Conservation (phyloP, 2,113 vertebrate genomes). For the Melanotaenia duboulayi region DNA sequence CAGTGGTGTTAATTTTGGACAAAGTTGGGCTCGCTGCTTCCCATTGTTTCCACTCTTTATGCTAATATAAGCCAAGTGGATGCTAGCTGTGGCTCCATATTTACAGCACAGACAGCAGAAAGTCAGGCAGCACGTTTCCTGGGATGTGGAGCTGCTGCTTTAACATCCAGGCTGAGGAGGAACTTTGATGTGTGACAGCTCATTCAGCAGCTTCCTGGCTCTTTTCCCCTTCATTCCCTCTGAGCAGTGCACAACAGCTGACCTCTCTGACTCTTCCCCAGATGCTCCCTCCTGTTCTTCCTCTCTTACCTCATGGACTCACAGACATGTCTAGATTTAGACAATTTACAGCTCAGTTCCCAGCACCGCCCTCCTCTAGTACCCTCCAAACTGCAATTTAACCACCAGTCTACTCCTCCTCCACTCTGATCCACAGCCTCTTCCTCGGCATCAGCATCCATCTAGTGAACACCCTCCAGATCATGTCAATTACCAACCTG, state of each 20-base stretch:
- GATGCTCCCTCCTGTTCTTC: constrained; percentile 13
- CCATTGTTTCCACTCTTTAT: no score
- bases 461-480: background rate
- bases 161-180: background rate
- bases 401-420: background rate
- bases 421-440: background rate
- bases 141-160: background rate
- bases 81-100: no score
- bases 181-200: background rate
- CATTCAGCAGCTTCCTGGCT: background rate
- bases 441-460: no score
- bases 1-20: background rate
- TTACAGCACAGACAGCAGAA: no score
- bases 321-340: constrained; percentile 4
- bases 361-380: constrained; percentile 2
- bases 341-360: constrained; percentile 20
- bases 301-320: constrained; percentile 9
- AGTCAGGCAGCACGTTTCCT: background rate
- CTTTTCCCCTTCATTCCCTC: constrained; percentile 5
- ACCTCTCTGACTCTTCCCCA: constrained; percentile 30
- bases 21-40: background rate
- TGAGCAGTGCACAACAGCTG: background rate
- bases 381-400: constrained; percentile 10
- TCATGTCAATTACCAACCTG: background rate
- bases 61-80: no score